Percentiles rank a stretch among this genome's conserved stretches.
Conservation (phyloP, 2,797 vertebrate species). For the Parambassis ranga region DNA sequence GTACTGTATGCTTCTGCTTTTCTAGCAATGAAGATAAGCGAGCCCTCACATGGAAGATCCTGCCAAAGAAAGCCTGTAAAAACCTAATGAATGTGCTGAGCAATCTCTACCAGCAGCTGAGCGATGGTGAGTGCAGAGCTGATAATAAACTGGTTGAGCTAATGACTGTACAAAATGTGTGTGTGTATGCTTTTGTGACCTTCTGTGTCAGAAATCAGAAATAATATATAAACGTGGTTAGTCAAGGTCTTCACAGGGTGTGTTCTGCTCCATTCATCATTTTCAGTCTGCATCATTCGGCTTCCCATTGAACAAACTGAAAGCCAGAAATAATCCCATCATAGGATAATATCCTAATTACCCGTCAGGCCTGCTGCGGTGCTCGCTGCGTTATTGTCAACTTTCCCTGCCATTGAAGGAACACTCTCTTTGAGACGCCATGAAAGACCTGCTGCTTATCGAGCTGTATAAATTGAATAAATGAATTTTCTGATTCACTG, state of each 20-base stretch:
- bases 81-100: slow-evolving; percentile 94
- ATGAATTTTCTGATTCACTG: slow-evolving; percentile 56
- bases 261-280: background rate
- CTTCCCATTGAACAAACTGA: slow-evolving; percentile 2
- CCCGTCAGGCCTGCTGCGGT: background rate
- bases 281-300: background rate
- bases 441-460: slow-evolving; percentile 33
- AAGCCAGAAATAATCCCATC: slow-evolving; percentile 31
- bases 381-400: slow-evolving; percentile 12
- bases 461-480: slow-evolving; percentile 34
- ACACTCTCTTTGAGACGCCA: background rate
- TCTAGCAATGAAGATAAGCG: slow-evolving; percentile 92
- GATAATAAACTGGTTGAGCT: background rate
- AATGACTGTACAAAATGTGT: background rate
- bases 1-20: slow-evolving; percentile 34
- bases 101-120: slow-evolving; percentile 90
- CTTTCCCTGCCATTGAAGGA: background rate
- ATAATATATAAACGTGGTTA: too few species aligned
- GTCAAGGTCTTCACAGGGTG: background rate
- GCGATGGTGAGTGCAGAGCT: slow-evolving; percentile 85
- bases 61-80: slow-evolving; percentile 99
- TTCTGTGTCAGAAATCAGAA: too few species aligned
- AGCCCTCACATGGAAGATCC: slow-evolving; percentile 92
- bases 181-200: background rate
- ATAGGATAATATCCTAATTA: slow-evolving; percentile 22